These are phyloP conservation scores for cat (Felis catus) DNA, from an alignment of 2,113 vertebrate genomes.

Conservation along the genomic window DNA sequence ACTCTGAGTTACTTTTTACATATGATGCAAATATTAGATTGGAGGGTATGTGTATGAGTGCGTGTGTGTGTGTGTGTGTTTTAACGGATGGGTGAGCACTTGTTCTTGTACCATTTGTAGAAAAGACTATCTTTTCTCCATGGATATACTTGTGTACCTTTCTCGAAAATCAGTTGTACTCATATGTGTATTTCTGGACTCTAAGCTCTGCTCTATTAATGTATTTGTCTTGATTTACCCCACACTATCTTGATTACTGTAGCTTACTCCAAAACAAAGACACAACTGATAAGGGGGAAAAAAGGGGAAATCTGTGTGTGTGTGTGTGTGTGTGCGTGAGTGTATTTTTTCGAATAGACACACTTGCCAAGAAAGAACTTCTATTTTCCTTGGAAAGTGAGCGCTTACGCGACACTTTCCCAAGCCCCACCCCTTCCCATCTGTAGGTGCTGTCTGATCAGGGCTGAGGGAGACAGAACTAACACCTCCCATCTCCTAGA, in stretches of 20 bases:
- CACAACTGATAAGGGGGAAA: neutral
- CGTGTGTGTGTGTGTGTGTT: neutral
- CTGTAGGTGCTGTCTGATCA: neutral
- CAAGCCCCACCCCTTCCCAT: neutral
- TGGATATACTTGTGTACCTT: neutral
- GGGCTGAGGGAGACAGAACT: neutral
- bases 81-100: neutral
- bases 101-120: neutral
- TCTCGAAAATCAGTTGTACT: neutral
- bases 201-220: neutral
- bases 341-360: neutral
- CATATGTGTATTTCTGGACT: neutral
- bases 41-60: neutral
- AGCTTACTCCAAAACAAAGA: neutral
- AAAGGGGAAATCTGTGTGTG: neutral
- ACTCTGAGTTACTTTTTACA: neutral
- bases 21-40: neutral
- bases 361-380: constrained; percentile 1
- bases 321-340: fast-evolving
- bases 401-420: neutral
- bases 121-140: neutral
- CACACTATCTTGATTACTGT: neutral
- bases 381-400: constrained; percentile 34
- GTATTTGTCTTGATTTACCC: neutral
- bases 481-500: neutral